phyloP scores from a whole-genome alignment of 2,113 vertebrate genomes.

The Delphinapterus leucas region DNA sequence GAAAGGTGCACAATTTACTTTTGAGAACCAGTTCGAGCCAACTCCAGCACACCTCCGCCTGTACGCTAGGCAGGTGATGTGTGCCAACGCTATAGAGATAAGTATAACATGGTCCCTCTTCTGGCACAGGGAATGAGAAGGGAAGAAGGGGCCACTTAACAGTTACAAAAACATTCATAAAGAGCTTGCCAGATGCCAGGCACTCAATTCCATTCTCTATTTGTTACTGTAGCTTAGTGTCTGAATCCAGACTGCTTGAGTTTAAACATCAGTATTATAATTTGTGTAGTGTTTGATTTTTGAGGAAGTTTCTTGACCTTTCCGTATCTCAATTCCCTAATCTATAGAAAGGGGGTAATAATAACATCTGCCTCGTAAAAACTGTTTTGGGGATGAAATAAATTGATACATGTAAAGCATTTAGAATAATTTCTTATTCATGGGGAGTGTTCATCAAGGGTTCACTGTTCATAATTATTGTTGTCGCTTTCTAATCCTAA shows the following conservation, averaged over 20 bases:
- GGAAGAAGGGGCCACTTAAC: background rate
- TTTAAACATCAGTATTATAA: background rate
- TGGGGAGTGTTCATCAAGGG: background rate
- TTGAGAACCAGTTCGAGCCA: background rate
- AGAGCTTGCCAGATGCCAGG: background rate
- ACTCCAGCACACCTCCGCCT: too few species aligned
- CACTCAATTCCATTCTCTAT: background rate
- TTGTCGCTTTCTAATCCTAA: background rate
- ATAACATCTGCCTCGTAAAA: background rate
- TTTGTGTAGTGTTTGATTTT: background rate
- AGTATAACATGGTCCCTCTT: background rate
- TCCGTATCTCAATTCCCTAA: background rate
- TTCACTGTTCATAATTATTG: background rate
- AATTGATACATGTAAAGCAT: background rate
- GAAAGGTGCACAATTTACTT: background rate
- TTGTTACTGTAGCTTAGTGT: background rate
- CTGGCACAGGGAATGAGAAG: background rate
- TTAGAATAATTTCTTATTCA: background rate
- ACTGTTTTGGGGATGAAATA: background rate
- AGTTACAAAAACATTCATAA: background rate
- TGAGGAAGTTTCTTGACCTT: background rate
- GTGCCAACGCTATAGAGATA: background rate
- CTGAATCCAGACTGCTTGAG: background rate
- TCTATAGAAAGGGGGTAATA: background rate
- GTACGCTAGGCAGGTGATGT: background rate